These are phyloP conservation scores for Catajapyx aquilonaris DNA, from an alignment of 1,140 invertebrate species.

Conservation along the genomic window DNA sequence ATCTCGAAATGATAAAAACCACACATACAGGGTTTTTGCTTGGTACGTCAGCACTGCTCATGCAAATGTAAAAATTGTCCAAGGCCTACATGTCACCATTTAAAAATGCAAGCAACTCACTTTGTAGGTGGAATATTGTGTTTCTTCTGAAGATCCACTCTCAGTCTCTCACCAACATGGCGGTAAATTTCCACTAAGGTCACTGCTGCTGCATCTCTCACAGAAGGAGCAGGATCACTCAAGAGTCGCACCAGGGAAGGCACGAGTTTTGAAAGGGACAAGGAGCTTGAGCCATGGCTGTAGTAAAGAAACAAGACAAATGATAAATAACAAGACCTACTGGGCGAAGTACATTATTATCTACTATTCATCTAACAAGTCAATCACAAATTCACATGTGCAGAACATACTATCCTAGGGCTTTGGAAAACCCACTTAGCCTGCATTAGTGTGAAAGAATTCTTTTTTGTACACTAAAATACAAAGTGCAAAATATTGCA, in stretches of 20 bases:
- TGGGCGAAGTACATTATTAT: too few species aligned
- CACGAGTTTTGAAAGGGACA: slow-evolving; percentile 59
- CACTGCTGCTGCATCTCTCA: slow-evolving; percentile 64
- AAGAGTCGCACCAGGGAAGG: slow-evolving; percentile 61
- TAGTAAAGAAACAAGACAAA: slow-evolving; percentile 16
- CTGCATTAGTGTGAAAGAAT: too few species aligned
- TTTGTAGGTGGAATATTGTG: slow-evolving; percentile 45
- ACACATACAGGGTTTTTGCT: slow-evolving; percentile 4
- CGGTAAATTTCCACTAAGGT: slow-evolving; percentile 77
- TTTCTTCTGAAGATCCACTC: slow-evolving; percentile 61
- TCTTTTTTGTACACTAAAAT: too few species aligned
- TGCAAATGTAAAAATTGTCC: slow-evolving; percentile 10
- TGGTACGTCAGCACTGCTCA: not conserved
- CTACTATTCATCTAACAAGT: too few species aligned
- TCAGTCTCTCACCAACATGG: slow-evolving; percentile 74
- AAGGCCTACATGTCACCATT: slow-evolving; percentile 43
- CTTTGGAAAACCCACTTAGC: too few species aligned
- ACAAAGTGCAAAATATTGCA: too few species aligned
- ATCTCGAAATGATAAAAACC: too few species aligned
- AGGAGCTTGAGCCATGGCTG: slow-evolving; percentile 61
- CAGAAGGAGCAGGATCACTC: slow-evolving; percentile 71
- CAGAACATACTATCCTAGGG: not conserved
- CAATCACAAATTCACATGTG: not conserved
- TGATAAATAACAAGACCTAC: too few species aligned
- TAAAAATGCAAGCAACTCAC: too few species aligned